Base-by-base conservation (phyloP, 2,888 invertebrate species). In the Hesperia comma region DNA sequence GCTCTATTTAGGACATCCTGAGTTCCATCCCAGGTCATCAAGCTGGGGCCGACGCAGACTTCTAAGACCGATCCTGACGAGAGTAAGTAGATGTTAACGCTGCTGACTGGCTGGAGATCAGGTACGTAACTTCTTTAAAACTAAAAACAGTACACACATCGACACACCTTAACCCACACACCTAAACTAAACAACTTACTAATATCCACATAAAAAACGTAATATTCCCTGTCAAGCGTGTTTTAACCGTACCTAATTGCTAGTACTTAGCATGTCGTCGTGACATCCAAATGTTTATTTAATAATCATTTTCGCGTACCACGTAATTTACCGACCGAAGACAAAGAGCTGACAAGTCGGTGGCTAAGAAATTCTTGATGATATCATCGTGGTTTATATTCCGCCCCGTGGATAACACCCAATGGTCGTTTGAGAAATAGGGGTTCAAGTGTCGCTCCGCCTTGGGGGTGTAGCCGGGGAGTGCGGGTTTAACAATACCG, bases 381-480 rank as follows among this genome's bases (percentile, higher is more conserved):
- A 60, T n/a, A 33, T 14, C 32, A 60, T 43, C 17, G 33, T 33
- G 17, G 21, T 49, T 15, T 19, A 49, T 49, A 14, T 49, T 17
- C 46, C 60, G 60, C 49, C 49, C 49, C 17, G 60, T 32, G 60
- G 43, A 15, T 46, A 33, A 49, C 60, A 60, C 60, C 60, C 60
- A 60, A 60, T 60, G 49, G 60, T 49, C 6, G 60, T 32, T 32
- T 33, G 17, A 49, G 49, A 49, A 60, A 49, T 33, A 33, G 49
- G 49, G 60, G 60, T 14, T 60, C 15, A 60, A 60, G 49, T 17
- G 19, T 33, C 60, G 60, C 60, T 33, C 60, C 60, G 60, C 60
- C 60, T 49, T 49, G 2, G 49, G 60, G 60, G 60, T 49, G 60
- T 60, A 33, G 12, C 60, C 60, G 32, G 19, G 1, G n/a, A n/a